These are phyloP conservation scores for Drosophila ohnishii DNA, from an alignment of 1,140 invertebrate genomes.

Conservation along the genomic window DNA sequence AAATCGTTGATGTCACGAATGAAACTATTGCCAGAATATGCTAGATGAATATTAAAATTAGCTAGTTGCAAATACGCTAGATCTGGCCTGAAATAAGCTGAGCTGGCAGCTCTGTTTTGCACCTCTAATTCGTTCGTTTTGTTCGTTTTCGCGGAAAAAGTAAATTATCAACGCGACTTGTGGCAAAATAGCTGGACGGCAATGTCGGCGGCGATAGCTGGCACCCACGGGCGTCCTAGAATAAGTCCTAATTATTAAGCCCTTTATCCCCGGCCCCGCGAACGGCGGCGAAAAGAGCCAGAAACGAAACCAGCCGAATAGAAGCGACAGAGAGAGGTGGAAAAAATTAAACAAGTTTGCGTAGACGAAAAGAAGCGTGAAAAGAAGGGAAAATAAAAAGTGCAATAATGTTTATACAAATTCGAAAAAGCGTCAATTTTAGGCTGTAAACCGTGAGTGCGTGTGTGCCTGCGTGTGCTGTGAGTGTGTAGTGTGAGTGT, in stretches of 20 bases:
- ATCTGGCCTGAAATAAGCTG: no score
- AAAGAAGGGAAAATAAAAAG: constrained; percentile 41
- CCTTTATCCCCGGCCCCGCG: constrained; percentile 2
- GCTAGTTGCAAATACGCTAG: no score
- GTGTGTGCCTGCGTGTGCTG: constrained; percentile 36
- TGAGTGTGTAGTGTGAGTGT: constrained; percentile 47
- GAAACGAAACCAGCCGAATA: constrained; percentile 58
- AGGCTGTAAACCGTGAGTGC: constrained; percentile 38
- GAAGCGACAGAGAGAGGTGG: constrained; percentile 26
- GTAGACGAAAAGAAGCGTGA: constrained; percentile 54
- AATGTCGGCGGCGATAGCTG: constrained; percentile 30
- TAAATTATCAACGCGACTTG: constrained; percentile 16
- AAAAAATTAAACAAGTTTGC: constrained; percentile 69
- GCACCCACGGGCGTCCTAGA: constrained; percentile 22
- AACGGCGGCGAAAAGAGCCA: constrained; percentile 44
- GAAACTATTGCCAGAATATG: no score
- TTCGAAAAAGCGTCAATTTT: constrained; percentile 47
- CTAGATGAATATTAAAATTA: no score
- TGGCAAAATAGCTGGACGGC: constrained; percentile 22
- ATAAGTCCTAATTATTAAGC: constrained; percentile 24
- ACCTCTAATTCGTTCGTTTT: constrained; percentile 6
- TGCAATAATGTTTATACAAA: constrained; percentile 56
- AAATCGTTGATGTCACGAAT: no score
- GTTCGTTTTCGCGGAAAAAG: constrained; percentile 13
- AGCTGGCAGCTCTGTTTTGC: neutral